Evolutionary conservation across 1,140 invertebrate species (phyloP), one percentile per base, ranked within the genome.

Genomic region (Agraylea sexmaculata): DNA sequence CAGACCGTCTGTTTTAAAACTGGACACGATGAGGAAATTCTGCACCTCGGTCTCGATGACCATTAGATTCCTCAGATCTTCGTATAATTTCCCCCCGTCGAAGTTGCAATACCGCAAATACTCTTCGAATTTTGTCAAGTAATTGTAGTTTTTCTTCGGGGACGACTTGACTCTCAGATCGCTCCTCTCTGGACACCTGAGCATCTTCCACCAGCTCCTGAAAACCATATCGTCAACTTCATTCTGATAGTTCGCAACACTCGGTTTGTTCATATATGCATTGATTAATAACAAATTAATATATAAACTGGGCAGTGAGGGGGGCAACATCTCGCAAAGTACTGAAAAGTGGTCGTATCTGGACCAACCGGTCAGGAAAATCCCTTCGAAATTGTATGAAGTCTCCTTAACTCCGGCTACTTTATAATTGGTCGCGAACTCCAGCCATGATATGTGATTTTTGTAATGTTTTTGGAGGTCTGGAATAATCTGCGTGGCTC

Each of bases 301-400:
- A 25, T 73, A 70, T 21, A 87, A 53, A 36, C 79, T 83, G 5
- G 93, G 93, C 38, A 97, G 61, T 2, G 79, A 75, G 1, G 75
- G 71, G 1, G 86, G 84, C n/a, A 99, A 60, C 4, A 95, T 61
- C 64, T 99, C 94, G 59, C 89, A 94, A 11, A 96, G 69, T 0
- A 86, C 77, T 3, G 88, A 87, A 68, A 90, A 88, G 58, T 98
- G 93, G 60, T 93, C 89, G 55, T 71, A 80, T 47, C 83, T 71
- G 15, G 83, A 83, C 83, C 83, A 87, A 0, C 83, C 83, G 11
- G 83, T 87, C 13, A 51, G 35, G 34, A 49, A 36, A 15, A 49
- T 60, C 4, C 64, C 62, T 51, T 56, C 57, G 28, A 53, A 47
- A 16, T 42, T 38, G 35, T 54, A 56, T n/a, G n/a, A n/a, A 2